These are phyloP conservation scores for Dasyprocta punctata DNA, from an alignment of 2,113 vertebrate species.

Conservation along the genomic window DNA sequence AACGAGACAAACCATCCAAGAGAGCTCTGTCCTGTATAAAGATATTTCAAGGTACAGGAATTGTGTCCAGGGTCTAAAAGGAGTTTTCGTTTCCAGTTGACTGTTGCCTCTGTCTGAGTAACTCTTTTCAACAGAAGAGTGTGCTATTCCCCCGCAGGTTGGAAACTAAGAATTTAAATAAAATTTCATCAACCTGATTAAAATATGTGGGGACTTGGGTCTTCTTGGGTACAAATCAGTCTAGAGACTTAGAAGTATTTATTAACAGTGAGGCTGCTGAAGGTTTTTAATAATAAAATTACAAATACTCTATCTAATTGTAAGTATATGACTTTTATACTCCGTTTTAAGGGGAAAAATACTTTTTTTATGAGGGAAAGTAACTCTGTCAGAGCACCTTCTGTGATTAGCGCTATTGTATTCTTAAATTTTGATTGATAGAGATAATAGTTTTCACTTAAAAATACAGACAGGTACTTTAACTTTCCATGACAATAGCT, in stretches of 20 bases:
- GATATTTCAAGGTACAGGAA: constrained; percentile 67
- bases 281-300: constrained; percentile 90
- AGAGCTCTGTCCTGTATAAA: constrained; percentile 51
- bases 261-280: constrained; percentile 88
- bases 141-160: constrained; percentile 91
- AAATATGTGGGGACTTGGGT: constrained; percentile 87
- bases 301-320: constrained; percentile 88
- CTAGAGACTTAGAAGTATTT: constrained; percentile 85
- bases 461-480: constrained; percentile 94
- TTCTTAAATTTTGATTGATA: constrained; percentile 95
- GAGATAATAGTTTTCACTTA: constrained; percentile 94
- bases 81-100: constrained; percentile 83
- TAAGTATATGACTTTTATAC: constrained; percentile 89
- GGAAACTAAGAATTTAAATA: constrained; percentile 86
- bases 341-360: constrained; percentile 82
- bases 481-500: constrained; percentile 94
- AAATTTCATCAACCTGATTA: constrained; percentile 88
- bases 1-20: constrained; percentile 59
- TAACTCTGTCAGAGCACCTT: constrained; percentile 90
- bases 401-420: constrained; percentile 93
- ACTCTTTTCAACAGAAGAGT: constrained; percentile 91
- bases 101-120: constrained; percentile 87
- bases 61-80: constrained; percentile 75
- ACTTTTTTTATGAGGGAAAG: constrained; percentile 88
- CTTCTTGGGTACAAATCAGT: constrained; percentile 87